These are phyloP conservation scores for Aphelocoma californica DNA, from an alignment of 2,797 vertebrate genomes.

Conservation along the genomic window DNA sequence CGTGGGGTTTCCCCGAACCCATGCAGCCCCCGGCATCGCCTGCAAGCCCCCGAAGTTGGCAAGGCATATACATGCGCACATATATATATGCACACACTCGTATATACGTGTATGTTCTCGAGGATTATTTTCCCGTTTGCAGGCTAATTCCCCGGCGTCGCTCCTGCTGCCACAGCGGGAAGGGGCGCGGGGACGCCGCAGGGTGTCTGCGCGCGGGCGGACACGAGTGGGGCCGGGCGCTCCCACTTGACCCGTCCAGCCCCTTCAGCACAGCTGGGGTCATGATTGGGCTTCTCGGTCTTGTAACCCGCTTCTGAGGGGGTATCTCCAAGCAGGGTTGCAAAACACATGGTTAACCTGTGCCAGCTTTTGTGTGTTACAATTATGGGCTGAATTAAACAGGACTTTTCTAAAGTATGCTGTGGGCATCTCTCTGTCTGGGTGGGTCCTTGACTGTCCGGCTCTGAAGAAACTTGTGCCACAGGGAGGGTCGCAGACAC, in stretches of 20 bases:
- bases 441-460: not conserved
- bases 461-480: not conserved
- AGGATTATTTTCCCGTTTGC: not conserved
- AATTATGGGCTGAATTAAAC: not conserved
- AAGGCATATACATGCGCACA: accelerated
- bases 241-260: too few relatives aligned
- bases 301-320: not conserved
- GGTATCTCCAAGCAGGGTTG: accelerated
- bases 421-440: not conserved
- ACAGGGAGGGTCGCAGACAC: not conserved
- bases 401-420: not conserved
- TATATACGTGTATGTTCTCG: not conserved
- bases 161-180: not conserved
- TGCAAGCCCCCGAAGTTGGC: not conserved
- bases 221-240: not conserved
- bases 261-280: not conserved
- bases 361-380: not conserved
- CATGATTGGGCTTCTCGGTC: accelerated
- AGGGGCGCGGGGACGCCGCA: not conserved
- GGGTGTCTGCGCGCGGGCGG: not conserved
- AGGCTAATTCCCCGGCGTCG: not conserved
- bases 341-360: accelerated
- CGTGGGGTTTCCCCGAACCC: not conserved
- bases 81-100: accelerated
- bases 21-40: not conserved